Percentiles rank a stretch among this genome's conserved stretches.
Conservation (phyloP, 1,140 invertebrate genomes). For the Heliconius hewitsoni region DNA sequence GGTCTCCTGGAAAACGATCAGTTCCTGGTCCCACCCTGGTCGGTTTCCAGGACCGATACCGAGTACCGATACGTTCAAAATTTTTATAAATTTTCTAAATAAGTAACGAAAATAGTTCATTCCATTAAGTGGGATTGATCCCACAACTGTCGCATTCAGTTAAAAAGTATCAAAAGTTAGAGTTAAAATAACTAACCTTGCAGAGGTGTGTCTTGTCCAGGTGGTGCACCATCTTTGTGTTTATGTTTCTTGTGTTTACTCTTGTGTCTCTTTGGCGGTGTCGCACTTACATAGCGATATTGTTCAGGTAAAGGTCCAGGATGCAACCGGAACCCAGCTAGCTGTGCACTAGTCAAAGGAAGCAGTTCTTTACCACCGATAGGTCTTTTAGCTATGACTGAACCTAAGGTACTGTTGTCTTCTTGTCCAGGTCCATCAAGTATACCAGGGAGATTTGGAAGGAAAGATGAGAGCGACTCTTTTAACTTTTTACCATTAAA, state of each 20-base stretch:
- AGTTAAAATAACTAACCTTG: conserved; percentile 57
- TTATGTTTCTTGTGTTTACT: conserved; percentile 98
- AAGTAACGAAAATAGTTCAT: not conserved
- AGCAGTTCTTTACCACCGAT: conserved; percentile 97
- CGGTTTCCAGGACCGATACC: too few species aligned
- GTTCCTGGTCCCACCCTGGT: too few species aligned
- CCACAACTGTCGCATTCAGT: not conserved
- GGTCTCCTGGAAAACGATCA: too few species aligned
- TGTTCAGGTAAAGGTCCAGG: conserved; percentile 97
- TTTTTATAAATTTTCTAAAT: too few species aligned
- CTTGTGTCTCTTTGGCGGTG: conserved; percentile 95
- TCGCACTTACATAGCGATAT: conserved; percentile 95
- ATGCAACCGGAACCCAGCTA: conserved; percentile 97
- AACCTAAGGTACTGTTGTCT: conserved; percentile 92
- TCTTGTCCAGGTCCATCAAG: conserved; percentile 94
- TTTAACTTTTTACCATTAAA: conserved; percentile 98
- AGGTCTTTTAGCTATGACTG: conserved; percentile 98
- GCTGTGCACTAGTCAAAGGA: conserved; percentile 92
- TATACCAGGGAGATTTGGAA: conserved; percentile 96
- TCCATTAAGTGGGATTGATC: too few species aligned
- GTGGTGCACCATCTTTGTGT: conserved; percentile 90
- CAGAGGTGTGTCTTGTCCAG: conserved; percentile 85
- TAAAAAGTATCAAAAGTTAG: not conserved
- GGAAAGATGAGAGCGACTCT: conserved; percentile 96
- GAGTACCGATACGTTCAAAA: too few species aligned